Evolutionary conservation across 2,797 vertebrate genomes (phyloP), one percentile per base, ranked within the genome.

Genomic region (Lithobates sylvaticus): DNA sequence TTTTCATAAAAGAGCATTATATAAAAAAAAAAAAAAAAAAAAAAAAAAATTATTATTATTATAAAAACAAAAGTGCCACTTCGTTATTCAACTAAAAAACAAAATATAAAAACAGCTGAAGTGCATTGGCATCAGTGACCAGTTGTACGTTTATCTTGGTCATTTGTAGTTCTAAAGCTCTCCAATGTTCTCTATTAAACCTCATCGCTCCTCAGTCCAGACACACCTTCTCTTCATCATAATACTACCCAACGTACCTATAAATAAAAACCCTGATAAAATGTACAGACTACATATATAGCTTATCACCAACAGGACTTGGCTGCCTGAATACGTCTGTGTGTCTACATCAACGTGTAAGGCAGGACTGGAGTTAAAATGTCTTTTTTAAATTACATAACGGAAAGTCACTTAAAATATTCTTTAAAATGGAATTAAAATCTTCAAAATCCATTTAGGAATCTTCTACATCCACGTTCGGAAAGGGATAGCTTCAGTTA

Each of bases 391-490:
- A 36, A 34, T n/a, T 9, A 29, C 34, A 72, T 21, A 84, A 78
- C 16, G n/a, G 50, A 58, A 84, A 72, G 39, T 70, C 18, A 2
- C 13, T 76, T 81, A 72, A 72, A 61, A 74, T 32, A 42, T 13
- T 86, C 84, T 39, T 67, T 73, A 82, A 86, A 86, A 86, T 16
- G 7, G 13, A 61, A 70, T 64, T 72, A 71, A 81, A 77, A 86
- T 47, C 32, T n/a, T 23, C 12, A 44, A 70, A 26, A 23, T 15
- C 34, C 50, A 36, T 26, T 18, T 23, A 75, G 34, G 65, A 81
- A 71, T 44, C 47, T 23, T 12, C 34, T 23, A n/a, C n/a, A 18
- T 74, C 21, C 75, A 71, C 0, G 21, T 18, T 3, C 13, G 36
- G 47, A 27, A 39, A 3, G 2, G n/a, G 12, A 7, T 9, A 2